Conservation (phyloP, 2,113 vertebrate species). For the Saguinus imperator region DNA sequence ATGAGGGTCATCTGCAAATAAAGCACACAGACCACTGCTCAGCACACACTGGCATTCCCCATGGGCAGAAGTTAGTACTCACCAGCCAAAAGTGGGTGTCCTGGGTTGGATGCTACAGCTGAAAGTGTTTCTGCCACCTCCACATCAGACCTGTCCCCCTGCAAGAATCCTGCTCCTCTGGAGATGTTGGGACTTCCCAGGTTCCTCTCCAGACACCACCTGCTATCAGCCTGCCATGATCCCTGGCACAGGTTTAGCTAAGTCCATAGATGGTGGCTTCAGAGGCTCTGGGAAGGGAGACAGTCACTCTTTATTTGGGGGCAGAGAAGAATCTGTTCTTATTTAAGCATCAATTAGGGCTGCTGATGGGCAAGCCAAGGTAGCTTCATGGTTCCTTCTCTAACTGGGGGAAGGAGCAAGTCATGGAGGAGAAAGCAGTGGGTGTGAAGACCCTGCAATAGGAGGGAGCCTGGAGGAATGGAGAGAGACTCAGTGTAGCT, state of each 20-base stretch:
- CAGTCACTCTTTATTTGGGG: not conserved
- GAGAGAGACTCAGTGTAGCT: not conserved
- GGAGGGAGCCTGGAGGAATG: not conserved
- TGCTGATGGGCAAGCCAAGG: not conserved
- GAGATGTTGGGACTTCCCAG: not conserved
- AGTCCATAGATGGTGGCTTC: too few relatives aligned
- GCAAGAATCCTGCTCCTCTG: not conserved
- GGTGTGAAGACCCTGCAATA: not conserved
- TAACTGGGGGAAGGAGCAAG: not conserved
- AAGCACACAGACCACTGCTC: not conserved
- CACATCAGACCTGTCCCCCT: accelerated
- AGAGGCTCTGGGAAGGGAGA: not conserved
- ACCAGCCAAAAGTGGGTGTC: accelerated
- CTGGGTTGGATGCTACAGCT: not conserved
- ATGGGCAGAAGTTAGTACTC: not conserved
- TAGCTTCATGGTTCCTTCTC: too few relatives aligned
- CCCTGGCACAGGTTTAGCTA: too few relatives aligned
- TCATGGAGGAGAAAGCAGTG: not conserved
- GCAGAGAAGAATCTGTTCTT: not conserved
- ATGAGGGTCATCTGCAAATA: not conserved
- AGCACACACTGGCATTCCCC: not conserved
- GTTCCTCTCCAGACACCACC: not conserved
- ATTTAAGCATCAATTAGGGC: not conserved
- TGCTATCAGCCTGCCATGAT: not conserved
- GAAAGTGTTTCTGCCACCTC: not conserved